A percentile compares a stretch with the other conserved stretches of the same genome.
These are phyloP conservation scores for Drosophila subsilvestris DNA, from an alignment of 2,888 invertebrate genomes.

Conservation along the genomic window DNA sequence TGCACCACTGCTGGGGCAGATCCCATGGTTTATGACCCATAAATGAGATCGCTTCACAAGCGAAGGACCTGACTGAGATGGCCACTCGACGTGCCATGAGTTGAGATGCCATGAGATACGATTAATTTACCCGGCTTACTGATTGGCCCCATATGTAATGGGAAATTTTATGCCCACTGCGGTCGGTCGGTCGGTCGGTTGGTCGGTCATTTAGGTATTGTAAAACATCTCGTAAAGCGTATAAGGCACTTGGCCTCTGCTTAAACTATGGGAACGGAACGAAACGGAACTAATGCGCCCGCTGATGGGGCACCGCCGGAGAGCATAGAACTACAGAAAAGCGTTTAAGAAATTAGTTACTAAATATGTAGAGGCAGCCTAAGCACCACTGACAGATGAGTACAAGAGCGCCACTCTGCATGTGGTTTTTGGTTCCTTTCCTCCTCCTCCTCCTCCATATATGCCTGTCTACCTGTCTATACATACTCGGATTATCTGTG, in stretches of 20 bases:
- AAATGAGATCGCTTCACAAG: slow-evolving; percentile 73
- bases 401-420: slow-evolving; percentile 30
- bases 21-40: slow-evolving; percentile 74
- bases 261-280: slow-evolving; percentile 64
- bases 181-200: slow-evolving; percentile 47
- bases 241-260: slow-evolving; percentile 43
- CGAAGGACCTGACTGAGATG: slow-evolving; percentile 54
- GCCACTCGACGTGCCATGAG: slow-evolving; percentile 26
- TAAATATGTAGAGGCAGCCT: not conserved
- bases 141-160: slow-evolving; percentile 68
- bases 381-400: not conserved
- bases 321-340: slow-evolving; percentile 49
- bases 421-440: slow-evolving; percentile 7
- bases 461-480: not conserved
- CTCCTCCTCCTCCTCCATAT: not conserved
- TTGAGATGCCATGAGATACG: slow-evolving; percentile 57
- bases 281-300: slow-evolving; percentile 68
- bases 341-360: slow-evolving; percentile 57
- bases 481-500: slow-evolving; percentile 6
- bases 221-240: slow-evolving; percentile 72
- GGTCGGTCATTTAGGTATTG: slow-evolving; percentile 63
- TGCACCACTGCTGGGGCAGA: slow-evolving; percentile 21
- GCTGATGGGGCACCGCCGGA: slow-evolving; percentile 48
- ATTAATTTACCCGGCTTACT: slow-evolving; percentile 71
- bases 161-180: slow-evolving; percentile 68